Percentiles rank a stretch among this genome's conserved stretches.
phyloP scores from a whole-genome alignment of 2,113 vertebrate species.

The Machaerirhynchus nigripectus region DNA sequence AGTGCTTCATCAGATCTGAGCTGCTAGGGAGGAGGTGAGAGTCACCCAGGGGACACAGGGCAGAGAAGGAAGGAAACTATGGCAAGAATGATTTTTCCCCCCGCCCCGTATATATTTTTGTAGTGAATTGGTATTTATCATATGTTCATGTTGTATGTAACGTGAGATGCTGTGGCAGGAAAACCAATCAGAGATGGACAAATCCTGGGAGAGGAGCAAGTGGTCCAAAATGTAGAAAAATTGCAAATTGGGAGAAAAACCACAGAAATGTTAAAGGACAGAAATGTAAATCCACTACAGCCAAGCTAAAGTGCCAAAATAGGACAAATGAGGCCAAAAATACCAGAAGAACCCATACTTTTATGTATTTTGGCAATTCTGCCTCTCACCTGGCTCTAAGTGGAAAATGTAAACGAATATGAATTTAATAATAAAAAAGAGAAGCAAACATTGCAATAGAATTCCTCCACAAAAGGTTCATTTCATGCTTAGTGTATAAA shows the following conservation, averaged over 20 bases:
- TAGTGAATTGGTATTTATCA: neutral
- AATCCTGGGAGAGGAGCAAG: neutral
- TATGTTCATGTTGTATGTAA: neutral
- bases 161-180: neutral
- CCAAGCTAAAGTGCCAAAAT: neutral
- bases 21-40: slow-evolving; percentile 4
- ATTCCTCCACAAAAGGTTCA: neutral
- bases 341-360: neutral
- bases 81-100: neutral
- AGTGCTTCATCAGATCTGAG: neutral
- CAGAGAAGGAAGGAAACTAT: neutral
- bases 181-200: neutral
- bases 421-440: neutral
- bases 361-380: slow-evolving; percentile 28
- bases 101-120: neutral
- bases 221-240: neutral
- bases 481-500: neutral
- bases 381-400: neutral
- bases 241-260: slow-evolving; percentile 57
- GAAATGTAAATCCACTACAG: slow-evolving; percentile 41
- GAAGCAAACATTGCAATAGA: neutral
- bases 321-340: slow-evolving; percentile 27
- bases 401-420: slow-evolving; percentile 6
- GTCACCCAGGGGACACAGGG: neutral
- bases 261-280: slow-evolving; percentile 50